Evolutionary conservation across 2,113 vertebrate genomes (phyloP).

Genomic region (Megaceryle torquata): DNA sequence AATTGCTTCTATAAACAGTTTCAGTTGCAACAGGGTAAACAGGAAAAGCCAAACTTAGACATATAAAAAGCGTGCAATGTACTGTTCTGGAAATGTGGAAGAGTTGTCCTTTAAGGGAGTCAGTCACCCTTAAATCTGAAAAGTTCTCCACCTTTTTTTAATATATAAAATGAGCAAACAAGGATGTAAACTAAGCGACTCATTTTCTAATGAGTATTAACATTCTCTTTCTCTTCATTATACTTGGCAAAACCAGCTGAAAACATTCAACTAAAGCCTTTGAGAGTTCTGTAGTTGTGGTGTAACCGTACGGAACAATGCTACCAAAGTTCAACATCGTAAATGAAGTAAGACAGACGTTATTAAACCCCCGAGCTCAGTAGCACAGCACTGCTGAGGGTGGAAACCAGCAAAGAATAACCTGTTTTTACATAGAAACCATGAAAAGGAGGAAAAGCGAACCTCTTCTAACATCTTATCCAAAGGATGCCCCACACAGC

Average conservation of each 20-base stretch:
- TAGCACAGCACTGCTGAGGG: neutral
- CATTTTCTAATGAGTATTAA: neutral
- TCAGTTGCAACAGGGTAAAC: slow-evolving; percentile 54
- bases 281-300: neutral
- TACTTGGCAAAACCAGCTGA: neutral
- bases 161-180: neutral
- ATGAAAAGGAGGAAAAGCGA: neutral
- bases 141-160: neutral
- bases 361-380: neutral
- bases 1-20: slow-evolving; percentile 59
- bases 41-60: slow-evolving; percentile 64
- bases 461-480: accelerated
- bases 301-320: neutral
- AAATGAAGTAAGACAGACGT: neutral
- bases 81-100: neutral
- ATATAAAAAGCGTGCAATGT: neutral
- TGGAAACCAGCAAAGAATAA: neutral
- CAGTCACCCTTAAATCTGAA: neutral
- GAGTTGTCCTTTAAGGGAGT: neutral
- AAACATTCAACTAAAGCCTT: neutral
- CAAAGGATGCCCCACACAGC: too few species aligned
- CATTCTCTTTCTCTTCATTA: neutral
- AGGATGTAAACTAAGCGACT: neutral
- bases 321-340: slow-evolving; percentile 10
- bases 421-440: neutral